Evolutionary conservation across 2,888 invertebrate species (phyloP).

Genomic region (Alitta virens): DNA sequence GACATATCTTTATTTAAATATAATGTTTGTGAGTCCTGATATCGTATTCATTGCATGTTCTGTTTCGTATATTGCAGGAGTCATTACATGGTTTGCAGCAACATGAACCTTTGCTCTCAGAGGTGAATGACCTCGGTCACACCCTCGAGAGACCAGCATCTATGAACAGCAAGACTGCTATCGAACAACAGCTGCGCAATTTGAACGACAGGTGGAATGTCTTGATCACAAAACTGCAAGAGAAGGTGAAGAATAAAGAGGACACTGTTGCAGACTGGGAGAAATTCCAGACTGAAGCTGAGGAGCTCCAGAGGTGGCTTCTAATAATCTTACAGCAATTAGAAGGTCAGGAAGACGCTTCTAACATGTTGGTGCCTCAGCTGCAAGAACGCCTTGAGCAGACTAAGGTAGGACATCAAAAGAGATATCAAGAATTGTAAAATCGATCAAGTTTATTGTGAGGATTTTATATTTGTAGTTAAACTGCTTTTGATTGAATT

Average conservation of each 20-base stretch:
- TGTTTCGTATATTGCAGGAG: slow-evolving; percentile 24
- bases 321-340: no score
- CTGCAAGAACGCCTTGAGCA: slow-evolving; percentile 2
- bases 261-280: slow-evolving; percentile 21
- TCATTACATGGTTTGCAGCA: slow-evolving; percentile 63
- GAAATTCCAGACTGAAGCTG: slow-evolving; percentile 12
- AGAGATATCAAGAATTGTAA: no score
- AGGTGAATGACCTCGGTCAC: slow-evolving; percentile 76
- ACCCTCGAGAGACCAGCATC: slow-evolving; percentile 71
- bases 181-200: slow-evolving; percentile 33
- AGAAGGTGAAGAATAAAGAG: slow-evolving; percentile 13
- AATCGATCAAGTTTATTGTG: no score
- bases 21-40: no score
- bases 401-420: not conserved
- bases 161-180: slow-evolving; percentile 53
- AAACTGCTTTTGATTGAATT: no score
- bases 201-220: slow-evolving; percentile 40
- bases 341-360: not conserved
- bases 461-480: no score
- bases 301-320: slow-evolving; percentile 33
- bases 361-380: not conserved
- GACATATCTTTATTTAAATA: no score
- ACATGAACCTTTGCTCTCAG: slow-evolving; percentile 78
- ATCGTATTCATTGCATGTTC: no score
- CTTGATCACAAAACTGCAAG: slow-evolving; percentile 12